Evolutionary conservation across 2,888 invertebrate species (phyloP).

Genomic region (Morpho helenor): DNA sequence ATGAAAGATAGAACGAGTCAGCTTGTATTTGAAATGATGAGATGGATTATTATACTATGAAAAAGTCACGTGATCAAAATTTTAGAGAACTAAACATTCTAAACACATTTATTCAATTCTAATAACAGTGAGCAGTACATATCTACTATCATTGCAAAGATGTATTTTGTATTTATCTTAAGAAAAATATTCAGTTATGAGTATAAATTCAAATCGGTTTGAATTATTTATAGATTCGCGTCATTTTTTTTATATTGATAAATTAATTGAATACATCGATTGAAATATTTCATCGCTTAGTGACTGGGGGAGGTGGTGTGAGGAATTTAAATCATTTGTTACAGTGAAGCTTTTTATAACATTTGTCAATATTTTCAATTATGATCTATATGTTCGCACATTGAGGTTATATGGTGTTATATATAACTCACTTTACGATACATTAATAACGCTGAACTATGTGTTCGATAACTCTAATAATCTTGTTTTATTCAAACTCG

Average conservation of each 20-base stretch:
- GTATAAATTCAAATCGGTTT: no score
- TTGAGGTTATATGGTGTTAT: constrained; percentile 17
- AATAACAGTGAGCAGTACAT: no score
- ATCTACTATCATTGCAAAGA: no score
- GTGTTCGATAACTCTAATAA: not conserved
- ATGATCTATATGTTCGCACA: constrained; percentile 17
- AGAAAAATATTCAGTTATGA: no score
- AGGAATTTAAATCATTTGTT: constrained; percentile 37
- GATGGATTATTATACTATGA: no score
- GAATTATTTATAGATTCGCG: not conserved
- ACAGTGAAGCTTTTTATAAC: constrained; percentile 21
- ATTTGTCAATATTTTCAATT: constrained; percentile 16
- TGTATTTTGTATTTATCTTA: no score
- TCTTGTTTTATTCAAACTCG: not conserved
- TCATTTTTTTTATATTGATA: not conserved
- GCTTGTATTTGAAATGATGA: no score
- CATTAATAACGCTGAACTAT: constrained; percentile 10
- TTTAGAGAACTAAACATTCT: no score
- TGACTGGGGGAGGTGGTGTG: constrained; percentile 72
- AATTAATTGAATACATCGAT: constrained; percentile 29
- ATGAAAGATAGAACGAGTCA: no score
- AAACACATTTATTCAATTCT: no score
- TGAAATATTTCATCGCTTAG: constrained; percentile 43
- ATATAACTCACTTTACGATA: constrained; percentile 10
- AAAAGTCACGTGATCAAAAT: no score